Conservation (phyloP, 2,113 vertebrate genomes). For the Plotosus lineatus region DNA sequence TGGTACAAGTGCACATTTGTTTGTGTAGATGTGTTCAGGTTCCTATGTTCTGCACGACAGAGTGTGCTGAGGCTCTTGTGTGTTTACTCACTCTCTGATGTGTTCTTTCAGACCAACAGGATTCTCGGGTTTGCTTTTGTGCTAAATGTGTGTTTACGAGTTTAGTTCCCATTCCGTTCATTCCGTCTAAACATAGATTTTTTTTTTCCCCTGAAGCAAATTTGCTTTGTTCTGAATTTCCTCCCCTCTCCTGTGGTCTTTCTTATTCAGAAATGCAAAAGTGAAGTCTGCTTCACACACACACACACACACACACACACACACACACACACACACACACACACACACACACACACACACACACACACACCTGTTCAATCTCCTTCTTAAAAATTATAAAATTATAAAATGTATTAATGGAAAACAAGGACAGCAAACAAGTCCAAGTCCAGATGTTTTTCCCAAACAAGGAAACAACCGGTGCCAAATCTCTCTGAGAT, state of each 20-base stretch:
- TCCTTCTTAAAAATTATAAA: neutral
- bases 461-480: neutral
- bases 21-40: neutral
- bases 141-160: conserved; percentile 20
- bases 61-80: neutral
- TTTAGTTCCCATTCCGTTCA: neutral
- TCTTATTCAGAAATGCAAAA: neutral
- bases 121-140: conserved; percentile 23
- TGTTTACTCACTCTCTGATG: conserved; percentile 19
- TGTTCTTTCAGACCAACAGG: conserved; percentile 2
- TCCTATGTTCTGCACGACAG: neutral
- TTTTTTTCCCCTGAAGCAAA: neutral
- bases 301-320: too few species aligned
- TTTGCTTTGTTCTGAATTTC: conserved; percentile 9
- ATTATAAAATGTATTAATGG: neutral
- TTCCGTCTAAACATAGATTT: neutral
- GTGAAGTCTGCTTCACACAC: neutral
- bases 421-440: neutral
- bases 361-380: neutral
- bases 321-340: too few species aligned
- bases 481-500: too few species aligned
- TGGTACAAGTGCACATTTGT: neutral
- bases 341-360: too few species aligned
- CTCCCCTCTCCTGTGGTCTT: neutral
- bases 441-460: conserved; percentile 8